These are phyloP conservation scores for Branchinecta lynchi DNA, from an alignment of 1,140 invertebrate species.

Conservation along the genomic window DNA sequence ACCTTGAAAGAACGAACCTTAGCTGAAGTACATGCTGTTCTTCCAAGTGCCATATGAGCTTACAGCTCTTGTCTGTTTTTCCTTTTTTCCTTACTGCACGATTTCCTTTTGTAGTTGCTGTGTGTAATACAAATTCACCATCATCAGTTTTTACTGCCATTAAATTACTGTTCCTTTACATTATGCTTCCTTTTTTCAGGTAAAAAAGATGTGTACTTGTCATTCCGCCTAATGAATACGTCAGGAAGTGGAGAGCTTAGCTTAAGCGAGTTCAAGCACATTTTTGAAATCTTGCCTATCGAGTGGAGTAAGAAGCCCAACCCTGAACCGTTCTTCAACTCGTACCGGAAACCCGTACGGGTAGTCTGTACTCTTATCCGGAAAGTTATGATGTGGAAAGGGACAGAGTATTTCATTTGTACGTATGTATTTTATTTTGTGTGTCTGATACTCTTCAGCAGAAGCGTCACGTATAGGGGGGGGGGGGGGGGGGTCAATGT, in stretches of 20 bases:
- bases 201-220: slow-evolving; percentile 56
- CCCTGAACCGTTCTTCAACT: slow-evolving; percentile 48
- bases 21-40: too few relatives aligned
- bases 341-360: slow-evolving; percentile 42
- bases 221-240: slow-evolving; percentile 61
- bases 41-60: too few relatives aligned
- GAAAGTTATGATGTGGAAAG: slow-evolving; percentile 46
- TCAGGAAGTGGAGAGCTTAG: slow-evolving; percentile 46
- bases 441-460: too few relatives aligned
- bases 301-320: slow-evolving; percentile 39
- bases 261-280: slow-evolving; percentile 54
- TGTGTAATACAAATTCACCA: too few relatives aligned
- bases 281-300: slow-evolving; percentile 56
- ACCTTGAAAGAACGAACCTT: too few relatives aligned
- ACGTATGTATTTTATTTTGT: slow-evolving; percentile 30
- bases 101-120: too few relatives aligned
- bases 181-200: slow-evolving; percentile 35
- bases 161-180: neutral
- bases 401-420: slow-evolving; percentile 57
- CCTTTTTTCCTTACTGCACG: too few relatives aligned
- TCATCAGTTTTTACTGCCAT: too few relatives aligned
- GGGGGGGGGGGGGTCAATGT: too few relatives aligned
- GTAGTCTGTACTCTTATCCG: slow-evolving; percentile 44
- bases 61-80: too few relatives aligned
- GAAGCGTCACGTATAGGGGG: too few relatives aligned